Base-by-base conservation (phyloP, 1,140 invertebrate genomes). In the Diachasmimorpha longicaudata region DNA sequence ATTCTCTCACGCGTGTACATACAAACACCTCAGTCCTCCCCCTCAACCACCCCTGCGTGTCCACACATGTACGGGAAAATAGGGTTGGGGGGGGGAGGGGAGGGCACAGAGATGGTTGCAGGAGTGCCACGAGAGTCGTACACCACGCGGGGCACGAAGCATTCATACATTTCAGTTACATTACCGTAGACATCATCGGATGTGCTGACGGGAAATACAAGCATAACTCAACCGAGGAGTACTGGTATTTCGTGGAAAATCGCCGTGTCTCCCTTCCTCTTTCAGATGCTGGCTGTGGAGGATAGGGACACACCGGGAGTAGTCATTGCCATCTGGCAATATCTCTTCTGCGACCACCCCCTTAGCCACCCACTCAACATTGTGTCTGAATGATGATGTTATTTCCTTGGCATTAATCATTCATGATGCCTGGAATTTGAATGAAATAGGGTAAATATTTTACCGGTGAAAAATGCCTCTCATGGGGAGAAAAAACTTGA, bases 131-230 rank as follows among this genome's bases (percentile, higher is more conserved):
- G 46, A 69, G 79, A 77, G 78, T 76, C 79, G 39, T 31, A 6
- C 31, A 31, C 31, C 31, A 31, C 31, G 31, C 31, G 31, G 31
- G 80, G 75, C 73, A 80, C 80, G 78, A 81, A 82, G 81, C 80
- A 82, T 84, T 85, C 85, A 86, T 87, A 87, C 85, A 87, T 87
- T 87, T 87, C 84, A 85, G 85, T 87, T 86, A 87, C 84, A 86
- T 86, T 85, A 85, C 83, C 83, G 83, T 83, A 82, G 84, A 87
- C 85, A 85, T 87, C 84, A 87, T 87, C 83, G 85, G 85, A 87
- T 87, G 84, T 82, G 85, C 84, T 87, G 85, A 87, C 85, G 85
- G 85, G 85, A 87, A 87, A 87, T 87, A 84, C 85, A 81, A 86
- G 85, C 85, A 87, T 87, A 87, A 87, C 82, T 86, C 85, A 87